These are phyloP conservation scores for Irena cyanogastra DNA, from an alignment of 2,113 vertebrate genomes.

Conservation along the genomic window DNA sequence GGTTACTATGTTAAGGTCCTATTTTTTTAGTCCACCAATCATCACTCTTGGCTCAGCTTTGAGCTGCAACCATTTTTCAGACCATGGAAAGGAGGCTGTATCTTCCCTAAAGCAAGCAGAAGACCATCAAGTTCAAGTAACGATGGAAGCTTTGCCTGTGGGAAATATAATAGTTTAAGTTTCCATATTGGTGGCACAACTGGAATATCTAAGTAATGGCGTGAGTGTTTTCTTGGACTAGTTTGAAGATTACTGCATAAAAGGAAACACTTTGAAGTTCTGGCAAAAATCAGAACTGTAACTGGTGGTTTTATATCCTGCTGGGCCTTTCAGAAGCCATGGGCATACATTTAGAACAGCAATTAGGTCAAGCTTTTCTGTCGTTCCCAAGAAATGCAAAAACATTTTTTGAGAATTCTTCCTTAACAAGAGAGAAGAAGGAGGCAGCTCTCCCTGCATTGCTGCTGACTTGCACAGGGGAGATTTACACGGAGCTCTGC, in stretches of 20 bases:
- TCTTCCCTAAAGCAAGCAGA: background rate
- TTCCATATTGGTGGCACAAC: constrained; percentile 46
- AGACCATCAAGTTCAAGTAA: background rate
- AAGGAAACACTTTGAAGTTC: constrained; percentile 46
- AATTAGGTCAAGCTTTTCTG: background rate
- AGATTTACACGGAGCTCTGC: background rate
- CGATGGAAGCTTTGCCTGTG: background rate
- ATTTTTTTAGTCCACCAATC: background rate
- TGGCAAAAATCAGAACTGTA: background rate
- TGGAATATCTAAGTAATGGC: constrained; percentile 45
- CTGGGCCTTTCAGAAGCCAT: constrained; percentile 11
- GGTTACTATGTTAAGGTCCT: background rate
- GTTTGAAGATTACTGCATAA: constrained; percentile 23
- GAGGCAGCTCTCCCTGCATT: background rate
- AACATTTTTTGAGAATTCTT: background rate
- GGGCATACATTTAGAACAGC: background rate
- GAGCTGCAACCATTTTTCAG: background rate
- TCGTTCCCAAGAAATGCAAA: background rate
- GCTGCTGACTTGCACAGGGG: background rate
- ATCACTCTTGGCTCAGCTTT: background rate
- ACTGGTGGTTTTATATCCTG: constrained; percentile 23
- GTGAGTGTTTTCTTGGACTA: constrained; percentile 40
- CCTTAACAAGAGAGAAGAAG: background rate
- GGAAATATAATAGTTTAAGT: constrained; percentile 22
- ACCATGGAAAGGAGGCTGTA: background rate